Evolutionary conservation across 2,888 invertebrate species (phyloP).

Genomic region (Suillia variegata): DNA sequence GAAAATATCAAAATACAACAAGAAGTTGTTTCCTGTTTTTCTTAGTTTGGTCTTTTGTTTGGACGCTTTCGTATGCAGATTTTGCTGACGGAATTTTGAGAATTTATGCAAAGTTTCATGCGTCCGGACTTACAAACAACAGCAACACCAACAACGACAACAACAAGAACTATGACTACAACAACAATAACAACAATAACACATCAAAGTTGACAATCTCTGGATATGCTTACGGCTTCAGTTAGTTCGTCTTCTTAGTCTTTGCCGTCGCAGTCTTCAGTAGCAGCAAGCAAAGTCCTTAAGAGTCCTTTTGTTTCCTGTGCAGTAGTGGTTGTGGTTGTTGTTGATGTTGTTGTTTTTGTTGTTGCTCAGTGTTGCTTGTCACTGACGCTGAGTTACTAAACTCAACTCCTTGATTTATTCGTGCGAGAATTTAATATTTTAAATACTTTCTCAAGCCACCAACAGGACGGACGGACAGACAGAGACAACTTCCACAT

Average conservation of each 20-base stretch:
- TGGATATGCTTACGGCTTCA: no score
- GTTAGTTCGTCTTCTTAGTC: no score
- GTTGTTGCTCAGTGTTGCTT: neutral
- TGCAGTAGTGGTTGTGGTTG: no score
- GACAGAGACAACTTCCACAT: no score
- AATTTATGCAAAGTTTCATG: neutral
- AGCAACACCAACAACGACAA: neutral
- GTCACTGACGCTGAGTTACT: neutral
- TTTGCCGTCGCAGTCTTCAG: no score
- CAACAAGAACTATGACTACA: no score
- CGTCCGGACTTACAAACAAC: no score
- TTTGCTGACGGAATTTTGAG: neutral
- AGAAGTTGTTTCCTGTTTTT: neutral
- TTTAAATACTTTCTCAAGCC: neutral
- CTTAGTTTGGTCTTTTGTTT: neutral
- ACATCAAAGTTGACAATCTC: no score
- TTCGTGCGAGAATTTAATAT: conserved; percentile 3
- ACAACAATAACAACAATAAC: neutral
- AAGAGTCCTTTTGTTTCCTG: neutral
- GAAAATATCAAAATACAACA: neutral
- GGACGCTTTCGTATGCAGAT: neutral
- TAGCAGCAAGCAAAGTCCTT: neutral
- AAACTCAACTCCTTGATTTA: conserved; percentile 1
- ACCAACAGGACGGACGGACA: no score
- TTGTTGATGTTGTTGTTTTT: no score